phyloP scores from a whole-genome alignment of 1,140 invertebrate species.

The Lethocerus indicus region DNA sequence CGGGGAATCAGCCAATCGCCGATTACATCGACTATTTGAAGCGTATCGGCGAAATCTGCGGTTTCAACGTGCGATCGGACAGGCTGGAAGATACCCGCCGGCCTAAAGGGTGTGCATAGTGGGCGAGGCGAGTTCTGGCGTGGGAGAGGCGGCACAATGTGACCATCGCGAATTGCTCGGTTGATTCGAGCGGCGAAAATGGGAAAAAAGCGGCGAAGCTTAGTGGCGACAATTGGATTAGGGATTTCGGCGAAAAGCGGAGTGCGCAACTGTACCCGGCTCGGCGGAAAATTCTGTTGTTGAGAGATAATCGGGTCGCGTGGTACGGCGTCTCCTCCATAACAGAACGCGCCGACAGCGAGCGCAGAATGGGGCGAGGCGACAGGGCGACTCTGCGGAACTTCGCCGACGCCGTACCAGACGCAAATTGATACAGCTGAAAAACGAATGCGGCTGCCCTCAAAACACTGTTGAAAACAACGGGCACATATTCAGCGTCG shows the following conservation, averaged over 20 bases:
- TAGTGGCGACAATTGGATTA: conserved; percentile 23
- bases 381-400: conserved; percentile 43
- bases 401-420: conserved; percentile 40
- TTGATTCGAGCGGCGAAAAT: background rate
- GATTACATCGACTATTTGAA: conserved; percentile 70
- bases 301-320: background rate
- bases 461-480: conserved; percentile 84
- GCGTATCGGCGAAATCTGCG: conserved; percentile 49
- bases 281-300: conserved; percentile 40
- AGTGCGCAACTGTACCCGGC: conserved; percentile 74
- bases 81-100: conserved; percentile 79
- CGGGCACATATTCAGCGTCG: conserved; percentile 65
- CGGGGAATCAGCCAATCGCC: conserved; percentile 48
- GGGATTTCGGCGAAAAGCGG: conserved; percentile 32
- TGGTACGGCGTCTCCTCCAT: conserved; percentile 22
- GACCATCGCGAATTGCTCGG: background rate
- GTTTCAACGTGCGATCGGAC: conserved; percentile 60
- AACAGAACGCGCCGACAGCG: too few species aligned
- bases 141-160: background rate
- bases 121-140: conserved; percentile 27
- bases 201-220: background rate
- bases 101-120: conserved; percentile 81
- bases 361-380: too few species aligned
- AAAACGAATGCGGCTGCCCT: conserved; percentile 81
- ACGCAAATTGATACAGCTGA: conserved; percentile 63